These are phyloP conservation scores for Propithecus coquereli DNA, from an alignment of 2,113 vertebrate species.

Conservation along the genomic window DNA sequence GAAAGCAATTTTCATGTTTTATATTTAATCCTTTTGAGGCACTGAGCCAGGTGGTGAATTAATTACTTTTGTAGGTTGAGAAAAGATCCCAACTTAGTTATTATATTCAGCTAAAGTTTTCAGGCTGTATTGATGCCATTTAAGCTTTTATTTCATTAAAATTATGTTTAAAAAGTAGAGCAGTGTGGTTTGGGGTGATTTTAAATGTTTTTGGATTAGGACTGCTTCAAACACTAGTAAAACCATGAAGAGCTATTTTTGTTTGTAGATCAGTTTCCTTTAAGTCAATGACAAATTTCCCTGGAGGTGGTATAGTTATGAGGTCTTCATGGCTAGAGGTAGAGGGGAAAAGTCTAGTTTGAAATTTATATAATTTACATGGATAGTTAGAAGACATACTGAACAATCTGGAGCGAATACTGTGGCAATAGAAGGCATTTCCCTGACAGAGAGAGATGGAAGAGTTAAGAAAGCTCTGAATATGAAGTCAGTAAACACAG, in stretches of 20 bases:
- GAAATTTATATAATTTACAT: neutral
- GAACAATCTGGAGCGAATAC: neutral
- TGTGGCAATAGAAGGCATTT: neutral
- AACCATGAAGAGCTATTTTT: neutral
- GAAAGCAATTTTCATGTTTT: conserved; percentile 73
- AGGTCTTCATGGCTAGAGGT: neutral
- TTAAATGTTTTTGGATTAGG: neutral
- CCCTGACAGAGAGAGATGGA: neutral
- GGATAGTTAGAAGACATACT: neutral
- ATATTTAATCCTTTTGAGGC: conserved; percentile 71
- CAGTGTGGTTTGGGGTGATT: neutral
- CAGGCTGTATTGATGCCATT: neutral
- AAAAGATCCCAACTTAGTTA: conserved; percentile 57
- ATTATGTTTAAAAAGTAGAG: neutral
- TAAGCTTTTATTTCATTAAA: conserved; percentile 56
- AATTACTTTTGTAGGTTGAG: conserved; percentile 63
- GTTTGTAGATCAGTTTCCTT: conserved; percentile 1
- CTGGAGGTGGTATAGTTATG: neutral
- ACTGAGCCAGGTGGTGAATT: conserved; percentile 71
- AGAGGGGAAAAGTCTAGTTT: neutral
- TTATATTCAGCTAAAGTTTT: conserved; percentile 57
- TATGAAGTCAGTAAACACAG: neutral
- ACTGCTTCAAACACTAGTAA: neutral
- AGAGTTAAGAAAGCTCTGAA: neutral
- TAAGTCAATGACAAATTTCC: neutral